Conservation (phyloP, 2,888 invertebrate species). For the Nymphalis c-album region DNA sequence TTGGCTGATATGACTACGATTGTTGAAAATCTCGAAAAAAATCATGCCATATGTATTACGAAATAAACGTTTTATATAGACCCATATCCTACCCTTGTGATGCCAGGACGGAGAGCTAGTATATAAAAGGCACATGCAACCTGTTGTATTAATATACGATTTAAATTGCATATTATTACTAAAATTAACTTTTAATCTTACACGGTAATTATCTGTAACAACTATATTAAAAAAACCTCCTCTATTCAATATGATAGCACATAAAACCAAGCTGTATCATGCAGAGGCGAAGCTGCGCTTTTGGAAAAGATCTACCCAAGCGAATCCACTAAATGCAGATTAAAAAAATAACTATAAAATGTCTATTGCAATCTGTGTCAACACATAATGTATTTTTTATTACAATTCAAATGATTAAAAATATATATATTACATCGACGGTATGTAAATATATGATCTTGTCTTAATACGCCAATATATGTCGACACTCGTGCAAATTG, state of each 20-base stretch:
- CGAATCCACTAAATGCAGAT: slow-evolving; percentile 14
- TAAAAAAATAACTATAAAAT: neutral
- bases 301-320: slow-evolving; percentile 30
- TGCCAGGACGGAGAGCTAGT: too few species aligned
- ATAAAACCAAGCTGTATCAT: slow-evolving; percentile 42
- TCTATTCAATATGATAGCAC: slow-evolving; percentile 27
- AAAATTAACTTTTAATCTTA: slow-evolving; percentile 13
- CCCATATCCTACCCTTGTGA: too few species aligned
- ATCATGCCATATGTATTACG: too few species aligned
- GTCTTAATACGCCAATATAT: too few species aligned
- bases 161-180: neutral
- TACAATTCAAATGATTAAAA: neutral
- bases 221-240: neutral
- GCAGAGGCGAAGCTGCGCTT: slow-evolving; percentile 39
- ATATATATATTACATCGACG: neutral
- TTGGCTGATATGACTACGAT: too few species aligned
- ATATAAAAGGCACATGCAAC: neutral
- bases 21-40: too few species aligned
- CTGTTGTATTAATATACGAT: neutral
- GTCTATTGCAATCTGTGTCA: neutral
- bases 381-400: neutral
- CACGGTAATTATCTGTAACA: slow-evolving; percentile 1
- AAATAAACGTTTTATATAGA: too few species aligned
- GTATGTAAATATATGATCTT: too few species aligned
- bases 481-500: too few species aligned